Evolutionary conservation across 2,113 vertebrate species (phyloP), one percentile per base, ranked within the genome.

Genomic region (Sylvilagus bachmani): DNA sequence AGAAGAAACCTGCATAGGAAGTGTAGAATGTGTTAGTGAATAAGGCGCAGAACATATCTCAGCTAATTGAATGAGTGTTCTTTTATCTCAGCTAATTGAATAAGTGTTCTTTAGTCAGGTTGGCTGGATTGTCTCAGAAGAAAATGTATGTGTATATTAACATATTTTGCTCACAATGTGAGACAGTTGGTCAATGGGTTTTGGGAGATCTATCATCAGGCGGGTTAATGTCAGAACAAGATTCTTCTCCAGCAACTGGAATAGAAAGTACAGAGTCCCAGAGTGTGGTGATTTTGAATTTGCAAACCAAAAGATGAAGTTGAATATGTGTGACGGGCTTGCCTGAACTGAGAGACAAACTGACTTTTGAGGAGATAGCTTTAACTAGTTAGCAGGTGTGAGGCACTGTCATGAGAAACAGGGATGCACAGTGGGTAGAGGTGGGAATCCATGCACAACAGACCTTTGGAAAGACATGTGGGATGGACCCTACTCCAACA

Each of bases 301-400:
- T 80, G 31, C 2, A 90, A 79, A 75, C 14, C 8, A 44, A 70
- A 44, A 71, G 14, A 19, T 36, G 29, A 73, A 55, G 14, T 16
- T 61, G 64, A 89, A 49, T 25, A 10, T 78, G 55, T 17, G 66
- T 36, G 22, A 69, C 25, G 55, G 8, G 0, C 6, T 94, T 86
- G 67, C 14, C 3, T 64, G 53, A 85, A 58, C 84, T 82, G 27
- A 93, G 58, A 58, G 71, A 17, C 36, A 13, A 64, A 51, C 8
- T 88, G 25, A 64, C 19, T 33, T 66, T 51, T 73, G 27, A 86
- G 78, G 51, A 62, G 6, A 55, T 9, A 19, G 5, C 13, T 66
- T 3, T 27, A 53, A 12, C 2, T 14, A 9, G 9, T 27, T 6
- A 16, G 8, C 29, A 14, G 14, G 33, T 0, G 22, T 7, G 33